A percentile compares a stretch with the other conserved stretches of the same genome.
phyloP scores from a whole-genome alignment of 2,113 vertebrate genomes.

The Hoplias malabaricus region DNA sequence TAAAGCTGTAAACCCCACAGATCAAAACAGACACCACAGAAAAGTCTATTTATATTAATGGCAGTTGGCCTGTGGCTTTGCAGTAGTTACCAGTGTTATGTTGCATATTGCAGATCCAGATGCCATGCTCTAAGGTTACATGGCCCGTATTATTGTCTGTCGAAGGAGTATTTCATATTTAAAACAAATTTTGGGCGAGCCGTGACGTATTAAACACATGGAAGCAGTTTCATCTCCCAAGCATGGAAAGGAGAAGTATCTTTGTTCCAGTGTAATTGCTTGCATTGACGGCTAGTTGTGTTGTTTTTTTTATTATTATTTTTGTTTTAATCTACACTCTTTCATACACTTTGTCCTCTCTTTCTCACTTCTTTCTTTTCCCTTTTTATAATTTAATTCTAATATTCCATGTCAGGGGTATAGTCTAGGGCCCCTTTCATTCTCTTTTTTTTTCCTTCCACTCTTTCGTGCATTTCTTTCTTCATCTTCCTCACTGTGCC shows the following conservation, averaged over 20 bases:
- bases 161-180: conserved; percentile 66
- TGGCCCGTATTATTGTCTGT: conserved; percentile 52
- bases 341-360: not conserved
- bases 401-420: conserved; percentile 28
- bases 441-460: conserved; percentile 37
- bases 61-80: conserved; percentile 49
- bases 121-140: conserved; percentile 59
- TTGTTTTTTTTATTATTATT: conserved; percentile 19
- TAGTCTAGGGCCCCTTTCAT: conserved; percentile 1
- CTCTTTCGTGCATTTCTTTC: conserved; percentile 49
- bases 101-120: conserved; percentile 60
- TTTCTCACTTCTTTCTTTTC: conserved; percentile 4
- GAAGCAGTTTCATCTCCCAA: conserved; percentile 56
- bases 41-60: conserved; percentile 55
- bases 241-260: conserved; percentile 50
- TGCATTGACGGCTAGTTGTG: conserved; percentile 46
- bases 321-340: not conserved
- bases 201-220: conserved; percentile 62
- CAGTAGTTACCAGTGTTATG: conserved; percentile 64
- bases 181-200: conserved; percentile 66
- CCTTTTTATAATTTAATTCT: conserved; percentile 23
- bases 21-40: conserved; percentile 21
- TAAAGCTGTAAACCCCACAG: conserved; percentile 29
- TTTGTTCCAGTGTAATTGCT: conserved; percentile 54
- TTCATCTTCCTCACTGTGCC: conserved; percentile 56